These are phyloP conservation scores for Saguinus imperator DNA, from an alignment of 2,113 vertebrate genomes.

Conservation along the genomic window DNA sequence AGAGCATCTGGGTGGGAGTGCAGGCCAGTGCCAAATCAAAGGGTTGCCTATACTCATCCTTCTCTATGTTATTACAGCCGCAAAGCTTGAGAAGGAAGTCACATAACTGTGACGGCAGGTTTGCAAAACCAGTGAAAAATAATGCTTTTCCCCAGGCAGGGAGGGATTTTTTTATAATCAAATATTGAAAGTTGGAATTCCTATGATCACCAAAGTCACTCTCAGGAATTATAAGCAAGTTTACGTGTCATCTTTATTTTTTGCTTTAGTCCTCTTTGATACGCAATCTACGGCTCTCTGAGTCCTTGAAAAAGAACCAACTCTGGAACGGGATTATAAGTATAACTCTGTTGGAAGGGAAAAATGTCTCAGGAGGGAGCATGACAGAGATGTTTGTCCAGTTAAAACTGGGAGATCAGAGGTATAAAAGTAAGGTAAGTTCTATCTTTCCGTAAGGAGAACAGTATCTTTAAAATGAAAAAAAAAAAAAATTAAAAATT, in stretches of 20 bases:
- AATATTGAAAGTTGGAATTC: background rate
- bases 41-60: background rate
- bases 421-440: constrained; percentile 96
- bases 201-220: background rate
- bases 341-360: constrained; percentile 93
- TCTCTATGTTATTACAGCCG: background rate
- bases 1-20: background rate
- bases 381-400: constrained; percentile 91
- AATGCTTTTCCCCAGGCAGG: background rate
- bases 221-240: background rate
- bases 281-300: constrained; percentile 82
- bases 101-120: background rate
- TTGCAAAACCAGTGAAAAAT: background rate
- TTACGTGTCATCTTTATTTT: constrained; percentile 28
- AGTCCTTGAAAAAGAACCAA: constrained; percentile 89
- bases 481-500: background rate
- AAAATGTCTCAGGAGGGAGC: constrained; percentile 87
- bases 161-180: background rate
- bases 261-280: constrained; percentile 82
- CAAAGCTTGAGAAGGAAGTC: background rate
- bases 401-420: constrained; percentile 94
- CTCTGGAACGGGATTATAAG: constrained; percentile 92
- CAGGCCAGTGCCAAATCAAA: background rate
- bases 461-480: background rate
- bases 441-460: constrained; percentile 12